Conservation (phyloP, 2,113 vertebrate genomes). For the Barbus barbus region DNA sequence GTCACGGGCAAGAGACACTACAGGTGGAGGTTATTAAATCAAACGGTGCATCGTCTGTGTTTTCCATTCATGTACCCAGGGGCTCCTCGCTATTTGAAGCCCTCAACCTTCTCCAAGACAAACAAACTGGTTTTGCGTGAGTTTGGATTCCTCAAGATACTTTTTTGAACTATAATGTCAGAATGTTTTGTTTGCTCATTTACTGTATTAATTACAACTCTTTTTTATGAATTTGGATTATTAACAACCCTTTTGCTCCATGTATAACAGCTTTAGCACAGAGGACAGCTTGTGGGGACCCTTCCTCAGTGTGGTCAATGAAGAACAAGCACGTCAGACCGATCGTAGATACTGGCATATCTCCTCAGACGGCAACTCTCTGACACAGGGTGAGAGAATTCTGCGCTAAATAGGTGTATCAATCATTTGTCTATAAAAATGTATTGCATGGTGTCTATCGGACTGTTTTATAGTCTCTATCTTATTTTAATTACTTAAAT, state of each 20-base stretch:
- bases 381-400: conserved; percentile 79
- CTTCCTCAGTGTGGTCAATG: conserved; percentile 81
- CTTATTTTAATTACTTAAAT: not conserved
- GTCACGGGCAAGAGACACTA: conserved; percentile 59
- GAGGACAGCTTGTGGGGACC: conserved; percentile 82
- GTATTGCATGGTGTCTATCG: not conserved
- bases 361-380: conserved; percentile 61
- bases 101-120: conserved; percentile 67
- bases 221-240: not conserved
- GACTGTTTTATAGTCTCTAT: not conserved
- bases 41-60: conserved; percentile 23
- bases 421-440: not conserved
- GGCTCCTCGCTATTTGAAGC: conserved; percentile 77
- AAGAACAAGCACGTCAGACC: conserved; percentile 69
- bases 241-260: not conserved
- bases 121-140: conserved; percentile 77
- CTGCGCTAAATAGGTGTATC: not conserved
- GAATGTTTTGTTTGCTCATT: not conserved
- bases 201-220: not conserved
- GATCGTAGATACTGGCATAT: conserved; percentile 85
- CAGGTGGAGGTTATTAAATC: conserved; percentile 75
- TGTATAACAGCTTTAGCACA: conserved; percentile 77
- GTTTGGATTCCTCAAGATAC: conserved; percentile 45
- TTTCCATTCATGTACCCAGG: conserved; percentile 52
- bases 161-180: not conserved